Percentiles rank a stretch among this genome's conserved stretches.
Evolutionary conservation across 2,888 invertebrate genomes (phyloP).

Genomic region (Drosophila mulleri): DNA sequence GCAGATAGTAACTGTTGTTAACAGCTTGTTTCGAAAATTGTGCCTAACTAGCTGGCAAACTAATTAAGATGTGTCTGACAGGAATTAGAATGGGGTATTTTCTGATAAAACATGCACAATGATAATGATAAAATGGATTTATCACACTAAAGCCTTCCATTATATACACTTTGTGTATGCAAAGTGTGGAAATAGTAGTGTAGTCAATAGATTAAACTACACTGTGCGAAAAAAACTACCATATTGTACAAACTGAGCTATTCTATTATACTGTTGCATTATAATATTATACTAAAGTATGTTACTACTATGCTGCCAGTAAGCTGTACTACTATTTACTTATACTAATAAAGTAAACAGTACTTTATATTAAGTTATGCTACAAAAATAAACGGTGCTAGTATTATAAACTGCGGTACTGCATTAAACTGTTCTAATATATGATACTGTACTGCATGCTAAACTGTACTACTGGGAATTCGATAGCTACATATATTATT

Average conservation of each 20-base stretch:
- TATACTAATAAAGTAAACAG: background rate
- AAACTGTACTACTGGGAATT: background rate
- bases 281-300: background rate
- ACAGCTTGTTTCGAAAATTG: conserved; percentile 42
- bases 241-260: background rate
- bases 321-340: background rate
- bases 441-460: background rate
- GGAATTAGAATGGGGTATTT: conserved; percentile 30
- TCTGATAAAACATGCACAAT: conserved; percentile 20
- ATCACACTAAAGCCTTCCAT: too few species aligned
- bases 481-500: background rate
- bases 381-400: background rate
- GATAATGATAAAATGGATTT: conserved; percentile 17
- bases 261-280: background rate
- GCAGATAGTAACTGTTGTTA: conserved; percentile 35
- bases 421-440: too few species aligned
- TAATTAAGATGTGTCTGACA: conserved; percentile 46
- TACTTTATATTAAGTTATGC: background rate
- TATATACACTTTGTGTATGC: background rate
- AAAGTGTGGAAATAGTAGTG: background rate
- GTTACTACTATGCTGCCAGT: too few species aligned
- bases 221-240: background rate
- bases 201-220: background rate
- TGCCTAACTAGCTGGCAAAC: conserved; percentile 20
- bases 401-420: background rate